Base-by-base conservation (phyloP, 2,888 invertebrate genomes). In the Lasioglossum pauxillum region DNA sequence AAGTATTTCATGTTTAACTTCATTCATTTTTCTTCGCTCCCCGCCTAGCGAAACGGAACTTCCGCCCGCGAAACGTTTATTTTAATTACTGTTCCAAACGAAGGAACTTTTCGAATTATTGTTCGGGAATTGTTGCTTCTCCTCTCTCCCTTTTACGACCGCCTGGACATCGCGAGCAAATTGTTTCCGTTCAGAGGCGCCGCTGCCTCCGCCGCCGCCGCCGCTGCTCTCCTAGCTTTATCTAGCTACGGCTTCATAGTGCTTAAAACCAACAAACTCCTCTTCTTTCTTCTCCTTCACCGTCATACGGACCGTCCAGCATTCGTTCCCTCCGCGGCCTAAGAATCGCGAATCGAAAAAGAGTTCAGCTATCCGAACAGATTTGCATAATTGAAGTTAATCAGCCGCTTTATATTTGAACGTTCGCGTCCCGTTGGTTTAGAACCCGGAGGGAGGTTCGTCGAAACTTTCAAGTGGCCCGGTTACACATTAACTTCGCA, bases 1-100 rank as follows among this genome's bases (percentile, higher is more conserved):
- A 85, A 90, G 86, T 86, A 86, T 88, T 86, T 88, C 85, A 46
- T 80, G 77, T 86, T 84, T 78, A 88, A 77, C 84, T 86, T 80
- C 84, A 74, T 88, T 88, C 82, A 88, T 88, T 89, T 79, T 82
- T 87, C 87, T 84, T 87, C 84, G 31, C 71, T 71, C 82, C 41
- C 53, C 8, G 31, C 41, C 44, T n/a, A 35, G 12, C 85, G 71
- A 41, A 12, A 23, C 41, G 67, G 27, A 77, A 84, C 83, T 80
- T 76, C 67, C 75, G 74, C 49, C 41, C 46, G 35, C 78, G 60
- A 31, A 67, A 71, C 89, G 77, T 85, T 89, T 79, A 79, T 85
- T 85, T 85, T 90, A 89, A 89, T 89, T 85, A 81, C 84, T 83
- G 81, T 82, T 85, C 74, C 67, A 72, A 82, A 85, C 83, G 82